Conservation (phyloP, 1,140 invertebrate species). For the Papilio machaon region DNA sequence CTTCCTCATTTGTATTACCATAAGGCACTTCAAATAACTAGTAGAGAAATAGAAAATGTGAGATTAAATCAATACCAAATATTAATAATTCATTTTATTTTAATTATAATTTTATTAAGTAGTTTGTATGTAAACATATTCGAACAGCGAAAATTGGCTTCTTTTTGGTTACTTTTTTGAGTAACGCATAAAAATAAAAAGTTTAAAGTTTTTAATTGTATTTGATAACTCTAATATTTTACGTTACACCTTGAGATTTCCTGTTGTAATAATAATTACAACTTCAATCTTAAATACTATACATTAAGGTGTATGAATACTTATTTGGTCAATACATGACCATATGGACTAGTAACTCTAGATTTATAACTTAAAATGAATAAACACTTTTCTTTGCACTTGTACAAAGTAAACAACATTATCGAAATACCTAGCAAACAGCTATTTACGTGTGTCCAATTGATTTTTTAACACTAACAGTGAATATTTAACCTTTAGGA, state of each 20-base stretch:
- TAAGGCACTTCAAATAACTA: neutral
- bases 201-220: too few species aligned
- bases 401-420: neutral
- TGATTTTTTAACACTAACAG: neutral
- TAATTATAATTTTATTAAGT: neutral
- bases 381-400: neutral
- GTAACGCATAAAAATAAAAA: too few species aligned
- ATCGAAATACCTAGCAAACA: neutral
- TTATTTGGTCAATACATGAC: neutral
- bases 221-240: too few species aligned
- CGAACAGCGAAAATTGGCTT: neutral
- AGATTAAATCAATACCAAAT: neutral
- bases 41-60: neutral
- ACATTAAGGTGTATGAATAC: too few species aligned
- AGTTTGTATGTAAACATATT: neutral
- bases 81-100: neutral
- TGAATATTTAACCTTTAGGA: too few species aligned
- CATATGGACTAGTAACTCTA: neutral
- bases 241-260: too few species aligned
- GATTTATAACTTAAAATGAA: neutral
- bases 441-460: neutral
- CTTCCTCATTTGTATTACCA: slow-evolving; percentile 14
- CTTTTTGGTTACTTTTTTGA: neutral
- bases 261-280: too few species aligned
- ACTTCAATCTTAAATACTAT: too few species aligned